Conservation (phyloP, 2,797 vertebrate species). For the Percopsis omiscomaycus region DNA sequence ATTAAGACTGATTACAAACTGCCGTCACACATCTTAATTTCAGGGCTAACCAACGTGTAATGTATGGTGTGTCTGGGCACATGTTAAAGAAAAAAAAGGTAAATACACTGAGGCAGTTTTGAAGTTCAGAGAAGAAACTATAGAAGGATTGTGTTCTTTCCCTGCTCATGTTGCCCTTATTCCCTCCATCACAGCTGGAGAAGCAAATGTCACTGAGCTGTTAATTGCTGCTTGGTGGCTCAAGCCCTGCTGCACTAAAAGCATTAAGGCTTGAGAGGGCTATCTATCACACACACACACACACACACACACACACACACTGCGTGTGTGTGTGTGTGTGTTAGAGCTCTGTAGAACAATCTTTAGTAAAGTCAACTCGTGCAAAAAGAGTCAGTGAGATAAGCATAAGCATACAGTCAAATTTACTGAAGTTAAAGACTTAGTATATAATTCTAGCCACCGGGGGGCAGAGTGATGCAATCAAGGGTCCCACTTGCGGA, state of each 20-base stretch:
- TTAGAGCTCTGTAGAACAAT: no score
- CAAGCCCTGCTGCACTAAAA: constrained; percentile 44
- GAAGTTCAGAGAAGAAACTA: constrained; percentile 13
- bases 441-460: no score
- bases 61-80: no score
- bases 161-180: constrained; percentile 35
- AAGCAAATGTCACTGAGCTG: constrained; percentile 63
- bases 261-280: constrained; percentile 16
- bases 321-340: not conserved
- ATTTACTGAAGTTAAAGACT: no score
- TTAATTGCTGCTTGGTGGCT: constrained; percentile 61
- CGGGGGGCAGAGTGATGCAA: no score
- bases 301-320: not conserved
- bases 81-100: not conserved
- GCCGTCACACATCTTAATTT: constrained; percentile 19
- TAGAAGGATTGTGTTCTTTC: constrained; percentile 26
- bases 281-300: not conserved
- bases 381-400: no score
- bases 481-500: no score
- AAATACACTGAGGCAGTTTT: constrained; percentile 9
- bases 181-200: constrained; percentile 51
- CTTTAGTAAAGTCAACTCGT: no score
- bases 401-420: no score
- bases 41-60: no score
- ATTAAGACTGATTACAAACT: constrained; percentile 35